These are phyloP conservation scores for Cosmia pyralina DNA, from an alignment of 2,888 invertebrate genomes.

Conservation along the genomic window DNA sequence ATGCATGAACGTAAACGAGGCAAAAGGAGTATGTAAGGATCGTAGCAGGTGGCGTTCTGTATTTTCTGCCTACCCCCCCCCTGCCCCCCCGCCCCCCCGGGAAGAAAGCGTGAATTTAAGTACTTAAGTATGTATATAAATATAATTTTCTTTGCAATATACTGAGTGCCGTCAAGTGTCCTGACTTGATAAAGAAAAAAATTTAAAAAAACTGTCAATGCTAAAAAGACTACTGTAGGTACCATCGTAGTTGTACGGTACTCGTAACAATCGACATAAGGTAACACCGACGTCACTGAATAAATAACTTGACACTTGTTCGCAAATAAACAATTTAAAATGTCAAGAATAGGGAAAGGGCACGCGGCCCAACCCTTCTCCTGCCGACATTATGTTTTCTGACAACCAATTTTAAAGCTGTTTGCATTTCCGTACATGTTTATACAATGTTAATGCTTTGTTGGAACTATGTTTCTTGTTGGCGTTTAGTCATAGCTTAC, in stretches of 20 bases:
- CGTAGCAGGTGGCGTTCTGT: too few species aligned
- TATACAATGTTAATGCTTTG: constrained; percentile 65
- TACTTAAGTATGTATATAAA: too few species aligned
- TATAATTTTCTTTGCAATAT: not conserved
- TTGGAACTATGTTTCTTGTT: constrained; percentile 21
- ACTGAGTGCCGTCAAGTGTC: not conserved
- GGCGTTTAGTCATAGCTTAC: constrained; percentile 15
- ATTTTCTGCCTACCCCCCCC: too few species aligned
- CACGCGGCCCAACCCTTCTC: constrained; percentile 83
- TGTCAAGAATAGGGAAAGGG: constrained; percentile 89
- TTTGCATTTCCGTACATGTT: constrained; percentile 74
- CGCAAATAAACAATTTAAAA: constrained; percentile 90
- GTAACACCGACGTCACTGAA: constrained; percentile 75
- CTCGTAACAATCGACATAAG: constrained; percentile 45
- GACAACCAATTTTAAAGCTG: constrained; percentile 85
- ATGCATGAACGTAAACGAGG: too few species aligned
- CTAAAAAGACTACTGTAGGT: not conserved
- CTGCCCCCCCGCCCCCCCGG: too few species aligned
- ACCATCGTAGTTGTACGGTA: not conserved
- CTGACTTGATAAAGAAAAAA: not conserved
- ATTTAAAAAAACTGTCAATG: not conserved
- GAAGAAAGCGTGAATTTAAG: too few species aligned
- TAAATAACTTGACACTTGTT: constrained; percentile 89
- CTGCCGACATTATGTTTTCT: constrained; percentile 86
- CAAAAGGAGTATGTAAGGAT: too few species aligned